phyloP scores from a whole-genome alignment of 2,888 invertebrate species.

The Machimus rusticus region DNA sequence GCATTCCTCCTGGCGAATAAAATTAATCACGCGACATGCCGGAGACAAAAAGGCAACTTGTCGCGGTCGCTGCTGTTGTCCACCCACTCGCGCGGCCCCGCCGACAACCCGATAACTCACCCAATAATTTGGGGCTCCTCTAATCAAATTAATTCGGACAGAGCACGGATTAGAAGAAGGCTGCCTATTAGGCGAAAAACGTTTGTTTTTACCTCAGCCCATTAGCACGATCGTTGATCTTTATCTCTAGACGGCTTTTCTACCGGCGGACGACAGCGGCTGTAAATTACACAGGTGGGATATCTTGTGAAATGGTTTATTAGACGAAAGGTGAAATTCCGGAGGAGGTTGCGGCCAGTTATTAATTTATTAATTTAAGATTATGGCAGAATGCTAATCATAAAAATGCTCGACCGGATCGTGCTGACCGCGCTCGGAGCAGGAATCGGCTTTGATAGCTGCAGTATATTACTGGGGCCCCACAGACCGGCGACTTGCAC shows the following conservation, averaged over 20 bases:
- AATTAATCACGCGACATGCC: constrained; percentile 14
- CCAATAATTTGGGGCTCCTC: constrained; percentile 2
- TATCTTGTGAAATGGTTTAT: neutral
- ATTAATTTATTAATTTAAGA: neutral
- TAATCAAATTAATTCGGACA: constrained; percentile 26
- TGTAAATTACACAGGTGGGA: constrained; percentile 23
- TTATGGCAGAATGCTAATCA: neutral
- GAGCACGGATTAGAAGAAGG: neutral
- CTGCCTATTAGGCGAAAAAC: constrained; percentile 17
- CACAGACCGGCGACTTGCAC: neutral
- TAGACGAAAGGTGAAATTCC: constrained; percentile 4
- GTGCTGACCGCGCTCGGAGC: neutral
- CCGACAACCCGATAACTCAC: neutral
- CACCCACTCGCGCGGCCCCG: neutral
- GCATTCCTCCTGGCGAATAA: neutral
- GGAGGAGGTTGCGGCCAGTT: neutral
- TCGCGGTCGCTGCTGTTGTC: neutral
- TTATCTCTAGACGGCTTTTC: neutral
- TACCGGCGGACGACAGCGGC: neutral
- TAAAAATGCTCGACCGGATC: neutral
- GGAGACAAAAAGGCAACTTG: neutral
- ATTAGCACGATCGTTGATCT: constrained; percentile 26
- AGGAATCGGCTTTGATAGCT: neutral
- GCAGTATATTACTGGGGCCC: neutral
- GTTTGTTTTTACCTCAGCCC: constrained; percentile 16